Conservation (phyloP, 2,797 vertebrate species). For the Heliangelus exortis region DNA sequence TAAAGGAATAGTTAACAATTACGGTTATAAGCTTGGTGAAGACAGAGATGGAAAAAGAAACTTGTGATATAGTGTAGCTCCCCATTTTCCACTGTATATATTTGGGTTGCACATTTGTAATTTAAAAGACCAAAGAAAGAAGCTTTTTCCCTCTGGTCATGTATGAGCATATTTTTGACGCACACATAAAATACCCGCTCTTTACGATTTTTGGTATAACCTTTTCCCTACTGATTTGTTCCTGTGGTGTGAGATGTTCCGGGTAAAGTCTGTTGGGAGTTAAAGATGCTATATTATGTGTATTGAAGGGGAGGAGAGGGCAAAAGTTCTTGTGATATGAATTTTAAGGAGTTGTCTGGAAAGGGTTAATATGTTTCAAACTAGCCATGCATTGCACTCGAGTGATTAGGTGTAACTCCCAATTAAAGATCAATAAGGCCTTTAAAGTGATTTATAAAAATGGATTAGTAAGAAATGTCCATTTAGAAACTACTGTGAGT, state of each 20-base stretch:
- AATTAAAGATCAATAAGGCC: slow-evolving; percentile 85
- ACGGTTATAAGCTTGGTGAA: not conserved
- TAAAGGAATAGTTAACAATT: not conserved
- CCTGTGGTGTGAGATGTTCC: not conserved
- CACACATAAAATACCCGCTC: not conserved
- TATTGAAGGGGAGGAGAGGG: not conserved
- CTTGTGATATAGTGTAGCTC: not conserved
- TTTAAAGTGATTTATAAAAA: slow-evolving; percentile 84
- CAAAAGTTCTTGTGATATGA: not conserved
- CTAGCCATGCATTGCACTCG: not conserved
- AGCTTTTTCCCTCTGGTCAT: not conserved
- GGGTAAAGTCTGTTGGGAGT: not conserved
- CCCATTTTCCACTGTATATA: not conserved
- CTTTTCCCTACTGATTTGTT: not conserved
- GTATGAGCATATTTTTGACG: not conserved
- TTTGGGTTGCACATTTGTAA: not conserved
- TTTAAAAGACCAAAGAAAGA: slow-evolving; percentile 4
- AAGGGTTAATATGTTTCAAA: slow-evolving; percentile 57
- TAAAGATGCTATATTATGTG: not conserved
- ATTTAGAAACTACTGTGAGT: slow-evolving; percentile 70
- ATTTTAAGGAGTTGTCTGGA: slow-evolving; percentile 13
- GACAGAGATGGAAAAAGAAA: not conserved
- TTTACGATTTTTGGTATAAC: not conserved
- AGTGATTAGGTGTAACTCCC: slow-evolving; percentile 80
- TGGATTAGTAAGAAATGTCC: slow-evolving; percentile 79